Base-by-base conservation (phyloP, 2,888 invertebrate species). In the Metacarcinus magister region DNA sequence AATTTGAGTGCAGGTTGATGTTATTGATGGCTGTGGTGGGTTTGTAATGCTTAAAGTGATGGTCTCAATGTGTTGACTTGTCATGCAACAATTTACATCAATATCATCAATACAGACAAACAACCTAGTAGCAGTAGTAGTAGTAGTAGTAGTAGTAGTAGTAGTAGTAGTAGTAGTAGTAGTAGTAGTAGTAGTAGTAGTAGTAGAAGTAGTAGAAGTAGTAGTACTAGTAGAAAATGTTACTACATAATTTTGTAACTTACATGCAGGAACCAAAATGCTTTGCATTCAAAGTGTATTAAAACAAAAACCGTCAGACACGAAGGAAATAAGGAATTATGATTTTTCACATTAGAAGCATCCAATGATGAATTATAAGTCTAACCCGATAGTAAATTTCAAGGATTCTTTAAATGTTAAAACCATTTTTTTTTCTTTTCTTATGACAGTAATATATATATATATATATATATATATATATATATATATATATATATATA, bases 321-420 rank as follows among this genome's bases (percentile, higher is more conserved):
- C 28, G n/a, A 4, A 28, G 75, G 23, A 8, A 75, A 75, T 75
- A 28, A 2, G 28, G 75, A 23, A 28, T 75, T n/a, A 28, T n/a
- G 75, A 75, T 8, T 23, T 23, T n/a, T n/a, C 75, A 28, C 75
- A 23, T 23, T 8, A 75, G n/a, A 75, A 28, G 75, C 75, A 75
- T 8, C 23, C 75, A 28, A n/a, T 75, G 75, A 28, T n/a, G 75
- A 75, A 23, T n/a, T 28, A 75, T 8, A 75, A 28, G 75, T 28
- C 8, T 75, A 75, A 75, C 75, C 75, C 75, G 28, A 23, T 28
- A 75, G n/a, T 75, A 75, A 75, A 75, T 28, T 75, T 75, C 75
- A 75, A 75, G 75, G 75, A 75, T 75, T 75, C 75, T n/a, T 75
- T 28, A 75, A 75, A 75, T 75, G 75, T 75, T 75, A 28, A 75